phyloP scores from a whole-genome alignment of 2,113 vertebrate species.

The Pachycephala philippinensis region DNA sequence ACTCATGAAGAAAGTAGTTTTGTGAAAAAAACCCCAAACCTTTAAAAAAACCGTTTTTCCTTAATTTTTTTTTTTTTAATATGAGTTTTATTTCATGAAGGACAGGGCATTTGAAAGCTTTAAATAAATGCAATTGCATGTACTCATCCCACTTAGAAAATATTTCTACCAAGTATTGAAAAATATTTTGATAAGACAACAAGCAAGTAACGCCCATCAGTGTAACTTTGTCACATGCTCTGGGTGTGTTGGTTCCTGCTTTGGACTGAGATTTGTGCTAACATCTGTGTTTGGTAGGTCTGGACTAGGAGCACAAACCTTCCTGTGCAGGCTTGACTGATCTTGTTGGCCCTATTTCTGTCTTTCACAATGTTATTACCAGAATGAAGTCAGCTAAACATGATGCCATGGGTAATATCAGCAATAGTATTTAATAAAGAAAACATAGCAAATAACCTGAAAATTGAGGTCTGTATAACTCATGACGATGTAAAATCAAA shows the following conservation, averaged over 20 bases:
- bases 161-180: background rate
- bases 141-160: background rate
- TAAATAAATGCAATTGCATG: background rate
- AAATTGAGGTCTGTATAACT: background rate
- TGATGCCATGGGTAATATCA: background rate
- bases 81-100: background rate
- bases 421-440: background rate
- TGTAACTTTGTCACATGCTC: background rate
- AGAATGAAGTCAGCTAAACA: background rate
- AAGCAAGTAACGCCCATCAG: background rate
- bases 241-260: background rate
- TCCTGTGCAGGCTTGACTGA: background rate
- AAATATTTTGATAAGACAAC: background rate
- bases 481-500: background rate
- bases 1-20: background rate
- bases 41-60: background rate
- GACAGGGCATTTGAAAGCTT: background rate
- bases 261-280: rapidly evolving
- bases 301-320: background rate
- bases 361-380: background rate
- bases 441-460: background rate
- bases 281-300: background rate
- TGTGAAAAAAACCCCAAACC: rapidly evolving
- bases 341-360: background rate
- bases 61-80: background rate